Percentiles rank a stretch among this genome's conserved stretches.
These are phyloP conservation scores for Pseudorasbora parva DNA, from an alignment of 2,113 vertebrate genomes.

Conservation along the genomic window DNA sequence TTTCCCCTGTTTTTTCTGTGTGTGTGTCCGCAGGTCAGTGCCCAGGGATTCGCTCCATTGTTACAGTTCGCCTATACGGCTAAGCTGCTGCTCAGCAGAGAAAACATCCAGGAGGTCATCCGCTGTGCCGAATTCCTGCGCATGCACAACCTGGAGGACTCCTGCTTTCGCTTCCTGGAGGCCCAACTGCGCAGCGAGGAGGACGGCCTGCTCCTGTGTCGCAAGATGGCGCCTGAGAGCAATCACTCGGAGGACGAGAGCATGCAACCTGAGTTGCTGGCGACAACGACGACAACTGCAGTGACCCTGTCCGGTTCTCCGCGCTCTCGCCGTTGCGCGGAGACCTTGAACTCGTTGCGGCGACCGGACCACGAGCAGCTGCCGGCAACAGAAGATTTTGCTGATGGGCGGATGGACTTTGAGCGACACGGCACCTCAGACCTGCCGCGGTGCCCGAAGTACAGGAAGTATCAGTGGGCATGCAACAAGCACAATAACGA, in stretches of 20 bases:
- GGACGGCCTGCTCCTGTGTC: slow-evolving; percentile 87
- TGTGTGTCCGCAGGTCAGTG: slow-evolving; percentile 88
- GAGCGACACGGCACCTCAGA: slow-evolving; percentile 84
- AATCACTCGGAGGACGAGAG: slow-evolving; percentile 87
- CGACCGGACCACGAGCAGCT: slow-evolving; percentile 78
- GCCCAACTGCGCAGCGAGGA: slow-evolving; percentile 92
- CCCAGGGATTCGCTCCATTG: slow-evolving; percentile 96
- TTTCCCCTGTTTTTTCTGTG: slow-evolving; percentile 77
- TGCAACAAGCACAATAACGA: slow-evolving; percentile 98
- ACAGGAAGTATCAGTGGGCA: slow-evolving; percentile 98
- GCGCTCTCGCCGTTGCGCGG: slow-evolving; percentile 76
- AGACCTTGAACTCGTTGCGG: slow-evolving; percentile 78
- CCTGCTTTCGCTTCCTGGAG: slow-evolving; percentile 98
- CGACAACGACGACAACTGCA: background rate
- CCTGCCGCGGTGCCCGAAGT: slow-evolving; percentile 92
- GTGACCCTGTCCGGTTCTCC: slow-evolving; percentile 81
- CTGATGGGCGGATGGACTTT: slow-evolving; percentile 80
- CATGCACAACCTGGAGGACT: slow-evolving; percentile 99
- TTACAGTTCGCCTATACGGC: slow-evolving; percentile 99
- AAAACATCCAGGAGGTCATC: slow-evolving; percentile 99
- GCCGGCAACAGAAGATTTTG: slow-evolving; percentile 72
- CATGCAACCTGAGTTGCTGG: slow-evolving; percentile 78
- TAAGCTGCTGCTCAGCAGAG: slow-evolving; percentile 98
- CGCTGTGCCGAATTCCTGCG: slow-evolving; percentile 96
- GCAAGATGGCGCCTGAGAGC: slow-evolving; percentile 79